Evolutionary conservation across 2,797 vertebrate genomes (phyloP).

Genomic region (Centroberyx gerrardi): DNA sequence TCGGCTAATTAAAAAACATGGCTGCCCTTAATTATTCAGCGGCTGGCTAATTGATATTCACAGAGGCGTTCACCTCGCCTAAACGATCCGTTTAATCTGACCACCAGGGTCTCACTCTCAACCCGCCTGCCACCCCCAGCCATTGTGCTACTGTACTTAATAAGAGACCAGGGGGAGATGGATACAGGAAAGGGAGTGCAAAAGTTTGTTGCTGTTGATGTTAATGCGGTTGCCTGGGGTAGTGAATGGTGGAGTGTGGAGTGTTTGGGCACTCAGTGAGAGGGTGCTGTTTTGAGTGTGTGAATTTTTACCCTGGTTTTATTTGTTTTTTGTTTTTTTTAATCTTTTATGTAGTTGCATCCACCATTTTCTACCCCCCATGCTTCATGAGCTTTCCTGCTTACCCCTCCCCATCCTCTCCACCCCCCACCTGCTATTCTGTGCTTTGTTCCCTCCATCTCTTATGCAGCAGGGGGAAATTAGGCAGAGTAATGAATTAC

Average conservation of each 20-base stretch:
- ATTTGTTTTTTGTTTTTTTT: constrained; percentile 11
- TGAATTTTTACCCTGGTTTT: constrained; percentile 11
- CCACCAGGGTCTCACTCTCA: constrained; percentile 73
- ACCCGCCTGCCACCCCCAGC: constrained; percentile 69
- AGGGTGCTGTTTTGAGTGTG: constrained; percentile 19
- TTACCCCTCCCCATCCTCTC: no score
- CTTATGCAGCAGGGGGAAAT: constrained; percentile 40
- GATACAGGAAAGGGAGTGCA: constrained; percentile 9
- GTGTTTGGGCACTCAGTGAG: neutral
- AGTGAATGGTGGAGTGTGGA: constrained; percentile 19
- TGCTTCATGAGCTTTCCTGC: no score
- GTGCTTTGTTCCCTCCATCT: no score
- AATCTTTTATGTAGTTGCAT: neutral
- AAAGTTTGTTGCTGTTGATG: constrained; percentile 40
- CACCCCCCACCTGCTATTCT: no score
- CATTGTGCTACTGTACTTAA: constrained; percentile 70
- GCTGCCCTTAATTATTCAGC: constrained; percentile 91
- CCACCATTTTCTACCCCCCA: no score
- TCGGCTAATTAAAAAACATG: constrained; percentile 90
- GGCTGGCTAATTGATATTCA: constrained; percentile 90
- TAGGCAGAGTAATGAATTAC: constrained; percentile 13
- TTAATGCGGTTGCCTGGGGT: constrained; percentile 31
- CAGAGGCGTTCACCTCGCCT: constrained; percentile 79
- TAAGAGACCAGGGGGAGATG: constrained; percentile 32
- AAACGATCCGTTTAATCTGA: constrained; percentile 85